phyloP scores from a whole-genome alignment of 1,140 invertebrate genomes.

The Megalonaias nervosa region DNA sequence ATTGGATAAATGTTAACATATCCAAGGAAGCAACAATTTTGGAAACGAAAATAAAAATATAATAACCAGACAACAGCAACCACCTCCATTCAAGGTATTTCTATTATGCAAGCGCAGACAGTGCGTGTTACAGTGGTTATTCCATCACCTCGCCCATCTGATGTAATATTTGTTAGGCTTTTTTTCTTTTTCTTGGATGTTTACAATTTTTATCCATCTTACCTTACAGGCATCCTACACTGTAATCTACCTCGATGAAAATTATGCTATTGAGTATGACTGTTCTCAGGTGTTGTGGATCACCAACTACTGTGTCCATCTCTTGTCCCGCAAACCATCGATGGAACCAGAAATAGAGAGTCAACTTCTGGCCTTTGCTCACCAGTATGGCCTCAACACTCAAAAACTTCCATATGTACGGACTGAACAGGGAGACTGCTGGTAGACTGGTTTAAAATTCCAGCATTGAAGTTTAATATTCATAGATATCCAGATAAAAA shows the following conservation, averaged over 20 bases:
- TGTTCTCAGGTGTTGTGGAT: conserved; percentile 52
- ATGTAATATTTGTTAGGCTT: too few species aligned
- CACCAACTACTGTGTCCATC: conserved; percentile 67
- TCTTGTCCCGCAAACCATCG: conserved; percentile 60
- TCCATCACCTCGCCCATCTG: too few species aligned
- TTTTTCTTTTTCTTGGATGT: too few species aligned
- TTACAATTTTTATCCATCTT: not conserved
- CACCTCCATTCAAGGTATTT: too few species aligned
- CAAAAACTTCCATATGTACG: conserved; percentile 45
- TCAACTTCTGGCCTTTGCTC: conserved; percentile 50
- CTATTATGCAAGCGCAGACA: too few species aligned
- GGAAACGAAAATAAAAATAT: too few species aligned
- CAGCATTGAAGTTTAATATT: too few species aligned
- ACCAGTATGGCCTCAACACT: conserved; percentile 40
- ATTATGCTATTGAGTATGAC: conserved; percentile 67
- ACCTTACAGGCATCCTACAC: conserved; percentile 65
- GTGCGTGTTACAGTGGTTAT: too few species aligned
- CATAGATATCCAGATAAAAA: too few species aligned
- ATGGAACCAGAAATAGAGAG: conserved; percentile 42
- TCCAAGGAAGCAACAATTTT: too few species aligned
- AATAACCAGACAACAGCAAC: too few species aligned
- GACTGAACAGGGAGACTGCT: conserved; percentile 50
- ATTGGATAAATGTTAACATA: too few species aligned
- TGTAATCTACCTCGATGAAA: conserved; percentile 64
- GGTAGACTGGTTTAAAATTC: conserved; percentile 25